These are phyloP conservation scores for Tribolium castaneum DNA, from an alignment of 1,140 invertebrate species.

Conservation along the genomic window DNA sequence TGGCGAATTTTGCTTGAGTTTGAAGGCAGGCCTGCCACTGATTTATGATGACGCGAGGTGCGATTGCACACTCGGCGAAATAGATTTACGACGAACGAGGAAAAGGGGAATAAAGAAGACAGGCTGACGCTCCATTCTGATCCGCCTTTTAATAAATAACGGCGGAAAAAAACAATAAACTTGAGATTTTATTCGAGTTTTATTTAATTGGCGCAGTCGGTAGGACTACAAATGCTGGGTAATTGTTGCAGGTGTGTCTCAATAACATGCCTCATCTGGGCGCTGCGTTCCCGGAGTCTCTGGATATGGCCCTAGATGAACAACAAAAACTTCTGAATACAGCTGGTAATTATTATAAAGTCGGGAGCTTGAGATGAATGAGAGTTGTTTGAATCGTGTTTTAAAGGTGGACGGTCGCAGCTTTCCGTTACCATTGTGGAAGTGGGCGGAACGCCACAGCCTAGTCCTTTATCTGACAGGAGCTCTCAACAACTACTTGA, in stretches of 20 bases:
- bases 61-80: neutral
- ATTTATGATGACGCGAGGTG: no score
- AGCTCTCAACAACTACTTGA: slow-evolving; percentile 59
- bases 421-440: slow-evolving; percentile 62
- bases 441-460: slow-evolving; percentile 56
- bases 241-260: slow-evolving; percentile 5
- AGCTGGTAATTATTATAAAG: slow-evolving; percentile 51
- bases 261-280: slow-evolving; percentile 50
- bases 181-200: neutral
- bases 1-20: no score
- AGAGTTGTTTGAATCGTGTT: slow-evolving; percentile 15
- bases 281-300: slow-evolving; percentile 55
- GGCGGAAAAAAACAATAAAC: neutral
- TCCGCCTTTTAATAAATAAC: neutral
- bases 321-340: slow-evolving; percentile 60
- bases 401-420: slow-evolving; percentile 55
- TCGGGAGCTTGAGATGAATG: neutral
- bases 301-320: slow-evolving; percentile 61
- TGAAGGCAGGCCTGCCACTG: no score
- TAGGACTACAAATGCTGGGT: neutral
- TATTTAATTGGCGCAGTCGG: neutral
- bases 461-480: slow-evolving; percentile 59
- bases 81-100: neutral
- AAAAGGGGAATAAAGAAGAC: neutral
- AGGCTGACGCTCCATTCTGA: neutral